Evolutionary conservation across 2,888 invertebrate genomes (phyloP).

Genomic region (Periphyllus acericola): DNA sequence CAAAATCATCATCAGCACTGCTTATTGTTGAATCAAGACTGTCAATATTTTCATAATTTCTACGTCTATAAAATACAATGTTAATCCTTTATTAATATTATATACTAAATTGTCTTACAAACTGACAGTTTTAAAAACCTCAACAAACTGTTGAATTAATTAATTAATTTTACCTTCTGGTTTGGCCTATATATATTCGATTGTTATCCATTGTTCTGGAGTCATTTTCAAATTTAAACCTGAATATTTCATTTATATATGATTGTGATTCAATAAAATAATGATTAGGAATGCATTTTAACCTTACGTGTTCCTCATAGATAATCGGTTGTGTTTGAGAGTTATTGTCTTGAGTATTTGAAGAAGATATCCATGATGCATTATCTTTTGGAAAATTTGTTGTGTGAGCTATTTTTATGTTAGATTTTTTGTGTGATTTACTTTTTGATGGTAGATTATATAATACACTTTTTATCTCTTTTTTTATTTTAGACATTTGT

Average conservation of each 20-base stretch:
- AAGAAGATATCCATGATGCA: background rate
- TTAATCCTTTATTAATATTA: background rate
- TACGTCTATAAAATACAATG: conserved; percentile 13
- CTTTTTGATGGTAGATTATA: background rate
- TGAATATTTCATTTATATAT: background rate
- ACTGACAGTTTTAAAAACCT: no score
- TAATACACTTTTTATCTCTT: conserved; percentile 1
- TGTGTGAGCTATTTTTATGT: background rate
- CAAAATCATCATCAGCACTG: conserved; percentile 13
- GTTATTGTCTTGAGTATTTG: background rate
- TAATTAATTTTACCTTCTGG: background rate
- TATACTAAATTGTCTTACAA: background rate
- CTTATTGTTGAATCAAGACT: conserved; percentile 3
- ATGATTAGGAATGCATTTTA: background rate
- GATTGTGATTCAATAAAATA: conserved; percentile 10
- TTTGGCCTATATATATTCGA: conserved; percentile 19
- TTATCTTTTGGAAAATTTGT: background rate
- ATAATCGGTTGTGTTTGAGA: background rate
- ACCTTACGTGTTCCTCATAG: background rate
- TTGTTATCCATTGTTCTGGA: background rate
- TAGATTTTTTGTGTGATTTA: background rate
- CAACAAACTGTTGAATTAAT: background rate
- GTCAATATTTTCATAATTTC: background rate
- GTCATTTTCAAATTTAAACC: conserved; percentile 3
- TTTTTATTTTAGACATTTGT: conserved; percentile 4